phyloP scores from a whole-genome alignment of 2,113 vertebrate genomes.

The Mirza zaza region DNA sequence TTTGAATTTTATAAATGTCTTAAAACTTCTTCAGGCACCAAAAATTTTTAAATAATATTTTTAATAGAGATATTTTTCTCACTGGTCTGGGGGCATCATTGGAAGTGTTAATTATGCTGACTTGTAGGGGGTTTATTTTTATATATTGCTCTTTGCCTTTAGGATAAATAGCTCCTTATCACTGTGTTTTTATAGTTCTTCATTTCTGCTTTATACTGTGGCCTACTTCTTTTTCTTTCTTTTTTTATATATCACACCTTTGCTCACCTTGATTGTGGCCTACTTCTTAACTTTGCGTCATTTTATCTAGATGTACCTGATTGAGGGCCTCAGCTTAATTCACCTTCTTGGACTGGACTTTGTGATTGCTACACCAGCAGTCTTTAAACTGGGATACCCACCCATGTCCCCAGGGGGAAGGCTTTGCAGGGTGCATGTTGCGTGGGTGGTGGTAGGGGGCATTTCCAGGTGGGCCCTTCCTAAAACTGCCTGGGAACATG shows the following conservation, averaged over 20 bases:
- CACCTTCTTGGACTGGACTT: neutral
- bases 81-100: neutral
- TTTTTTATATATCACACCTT: too few relatives aligned
- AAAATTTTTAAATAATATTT: neutral
- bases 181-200: neutral
- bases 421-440: neutral
- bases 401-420: neutral
- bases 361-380: accelerated
- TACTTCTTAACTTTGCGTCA: neutral
- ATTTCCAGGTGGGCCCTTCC: neutral
- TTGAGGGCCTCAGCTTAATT: too few relatives aligned
- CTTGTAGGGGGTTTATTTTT: neutral
- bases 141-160: neutral
- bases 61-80: neutral
- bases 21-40: neutral
- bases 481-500: neutral
- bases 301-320: neutral
- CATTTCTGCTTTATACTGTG: neutral
- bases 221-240: neutral
- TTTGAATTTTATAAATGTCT: neutral
- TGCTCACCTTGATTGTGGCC: neutral
- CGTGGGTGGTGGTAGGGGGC: neutral
- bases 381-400: too few relatives aligned
- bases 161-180: neutral
- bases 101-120: neutral